These are phyloP conservation scores for Drosophila leontia DNA, from an alignment of 1,140 invertebrate genomes.

Conservation along the genomic window DNA sequence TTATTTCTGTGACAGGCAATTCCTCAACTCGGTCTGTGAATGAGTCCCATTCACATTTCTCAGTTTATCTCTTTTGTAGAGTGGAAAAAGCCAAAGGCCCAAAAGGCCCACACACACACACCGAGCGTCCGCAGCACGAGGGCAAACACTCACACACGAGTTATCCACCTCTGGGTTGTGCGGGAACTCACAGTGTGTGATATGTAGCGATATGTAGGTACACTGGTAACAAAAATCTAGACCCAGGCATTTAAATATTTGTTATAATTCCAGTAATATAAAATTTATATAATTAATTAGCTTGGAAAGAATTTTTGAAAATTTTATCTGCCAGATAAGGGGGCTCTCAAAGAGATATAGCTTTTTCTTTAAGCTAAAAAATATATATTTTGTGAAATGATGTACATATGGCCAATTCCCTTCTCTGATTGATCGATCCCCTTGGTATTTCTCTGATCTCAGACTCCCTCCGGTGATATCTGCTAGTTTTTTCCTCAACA, in stretches of 20 bases:
- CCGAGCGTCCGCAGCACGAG: slow-evolving; percentile 28
- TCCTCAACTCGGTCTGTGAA: slow-evolving; percentile 47
- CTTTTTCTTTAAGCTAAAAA: too few relatives aligned
- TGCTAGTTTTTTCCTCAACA: too few relatives aligned
- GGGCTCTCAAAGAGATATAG: too few relatives aligned
- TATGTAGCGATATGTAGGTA: slow-evolving; percentile 19
- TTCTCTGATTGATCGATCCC: too few relatives aligned
- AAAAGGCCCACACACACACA: slow-evolving; percentile 38
- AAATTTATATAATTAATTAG: too few relatives aligned
- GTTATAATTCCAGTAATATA: too few relatives aligned
- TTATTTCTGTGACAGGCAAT: slow-evolving; percentile 9
- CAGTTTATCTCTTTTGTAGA: slow-evolving; percentile 48
- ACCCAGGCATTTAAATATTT: not conserved
- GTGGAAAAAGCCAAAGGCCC: slow-evolving; percentile 73
- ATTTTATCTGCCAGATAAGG: too few relatives aligned
- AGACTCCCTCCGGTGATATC: too few relatives aligned
- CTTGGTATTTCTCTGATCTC: too few relatives aligned
- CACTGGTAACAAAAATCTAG: not conserved
- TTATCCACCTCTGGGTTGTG: slow-evolving; percentile 19
- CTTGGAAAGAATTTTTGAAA: too few relatives aligned
- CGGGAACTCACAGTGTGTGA: slow-evolving; percentile 23
- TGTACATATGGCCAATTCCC: too few relatives aligned
- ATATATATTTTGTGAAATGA: too few relatives aligned
- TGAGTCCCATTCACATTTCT: slow-evolving; percentile 70
- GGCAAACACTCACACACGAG: slow-evolving; percentile 38